Conservation (phyloP, 1,140 invertebrate species). For the Ridgeia piscesae region DNA sequence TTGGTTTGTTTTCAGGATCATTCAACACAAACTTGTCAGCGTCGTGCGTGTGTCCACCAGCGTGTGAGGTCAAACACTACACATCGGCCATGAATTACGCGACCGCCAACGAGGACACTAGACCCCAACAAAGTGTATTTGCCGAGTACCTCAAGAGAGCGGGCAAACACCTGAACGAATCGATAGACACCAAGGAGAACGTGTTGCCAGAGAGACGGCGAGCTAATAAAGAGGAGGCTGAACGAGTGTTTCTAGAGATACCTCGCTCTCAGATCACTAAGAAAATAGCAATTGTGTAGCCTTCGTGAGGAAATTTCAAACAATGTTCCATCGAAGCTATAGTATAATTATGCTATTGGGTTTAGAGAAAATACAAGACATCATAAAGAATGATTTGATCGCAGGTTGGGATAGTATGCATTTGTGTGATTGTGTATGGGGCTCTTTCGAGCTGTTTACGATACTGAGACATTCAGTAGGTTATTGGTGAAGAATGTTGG, state of each 20-base stretch:
- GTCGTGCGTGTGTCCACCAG: background rate
- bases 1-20: background rate
- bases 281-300: background rate
- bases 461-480: background rate
- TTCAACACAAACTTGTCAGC: background rate
- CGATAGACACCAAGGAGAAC: background rate
- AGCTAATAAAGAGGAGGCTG: background rate
- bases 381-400: background rate
- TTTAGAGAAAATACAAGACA: background rate
- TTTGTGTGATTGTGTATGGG: background rate
- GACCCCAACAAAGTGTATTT: background rate
- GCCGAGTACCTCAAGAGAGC: background rate
- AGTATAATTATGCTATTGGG: background rate
- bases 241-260: background rate
- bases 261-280: background rate
- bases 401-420: background rate
- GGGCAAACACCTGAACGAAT: background rate
- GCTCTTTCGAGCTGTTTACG: background rate
- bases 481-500: background rate
- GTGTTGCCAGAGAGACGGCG: background rate
- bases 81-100: background rate
- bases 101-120: background rate
- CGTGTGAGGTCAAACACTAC: background rate
- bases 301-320: background rate
- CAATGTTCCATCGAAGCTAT: too few species aligned